Base-by-base conservation (phyloP, 2,113 vertebrate species). In the Perca flavescens region DNA sequence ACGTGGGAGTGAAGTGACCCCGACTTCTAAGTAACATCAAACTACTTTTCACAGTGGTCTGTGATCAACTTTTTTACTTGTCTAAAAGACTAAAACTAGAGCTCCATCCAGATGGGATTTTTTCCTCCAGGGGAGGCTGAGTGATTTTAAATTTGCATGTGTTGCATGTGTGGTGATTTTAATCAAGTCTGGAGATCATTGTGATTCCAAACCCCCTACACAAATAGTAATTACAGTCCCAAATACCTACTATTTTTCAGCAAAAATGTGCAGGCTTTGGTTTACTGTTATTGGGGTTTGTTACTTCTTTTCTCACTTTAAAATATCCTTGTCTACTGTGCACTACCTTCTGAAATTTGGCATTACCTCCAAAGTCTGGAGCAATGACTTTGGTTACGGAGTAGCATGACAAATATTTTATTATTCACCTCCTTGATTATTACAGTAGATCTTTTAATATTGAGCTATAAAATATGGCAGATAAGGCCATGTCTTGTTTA, bases 11-110 rank as follows among this genome's bases (percentile, higher is more conserved):
- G 43, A 52, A 68, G 40, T 61, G 71, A 64, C 71, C 65, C 52
- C 4, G 7, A 66, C 61, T 54, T 83, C 66, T 61, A 58, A 75
- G 40, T 2, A 28, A 67, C 69, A 63, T 87, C 57, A 1, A 78
- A 64, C 64, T 78, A 1, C 50, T 76, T 77, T 61, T 15, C 68
- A 61, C 46, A 31, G 31, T 10, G 43, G 12, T 61, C 54, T 56
- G 2, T 21, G 58, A 79, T 66, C 40, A 69, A 31, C 19, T 54
- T 76, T 62, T 61, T 43, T 25, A 62, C 79, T 43, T 22, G 10
- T 56, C 56, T 43, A 14, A 22, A 63, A 69, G 4, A 53, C 52
- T 60, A 21, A 1, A n/a, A 63, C 49, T 5, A 50, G 11, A 71
- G 17, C 28, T 25, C 15, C 28, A 25, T 74, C 25, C 50, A 69